phyloP scores from a whole-genome alignment of 2,113 vertebrate genomes.

The Pachycephala philippinensis region DNA sequence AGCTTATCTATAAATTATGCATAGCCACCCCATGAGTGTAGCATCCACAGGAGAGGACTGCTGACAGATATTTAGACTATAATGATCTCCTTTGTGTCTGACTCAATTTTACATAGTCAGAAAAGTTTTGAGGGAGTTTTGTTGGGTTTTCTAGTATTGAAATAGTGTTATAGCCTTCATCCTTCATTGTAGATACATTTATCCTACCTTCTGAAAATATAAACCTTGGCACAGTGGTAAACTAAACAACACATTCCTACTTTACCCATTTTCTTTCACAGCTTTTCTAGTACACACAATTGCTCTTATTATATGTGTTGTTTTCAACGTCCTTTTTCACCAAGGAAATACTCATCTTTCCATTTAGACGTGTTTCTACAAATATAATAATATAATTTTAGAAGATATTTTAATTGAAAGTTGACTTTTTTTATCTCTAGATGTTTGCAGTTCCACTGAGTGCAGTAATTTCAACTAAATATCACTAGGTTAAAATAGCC shows the following conservation, averaged over 20 bases:
- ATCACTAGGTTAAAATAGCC: not conserved
- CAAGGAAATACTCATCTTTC: not conserved
- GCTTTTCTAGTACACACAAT: not conserved
- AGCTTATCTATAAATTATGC: not conserved
- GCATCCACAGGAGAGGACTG: not conserved
- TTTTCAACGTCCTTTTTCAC: not conserved
- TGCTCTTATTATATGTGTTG: not conserved
- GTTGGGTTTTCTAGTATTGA: not conserved
- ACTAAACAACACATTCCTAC: not conserved
- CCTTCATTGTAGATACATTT: not conserved
- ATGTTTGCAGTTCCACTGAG: not conserved
- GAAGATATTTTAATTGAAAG: not conserved
- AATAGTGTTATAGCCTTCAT: not conserved
- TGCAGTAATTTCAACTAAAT: not conserved
- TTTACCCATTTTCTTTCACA: not conserved
- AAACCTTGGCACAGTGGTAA: not conserved
- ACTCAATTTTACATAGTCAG: not conserved
- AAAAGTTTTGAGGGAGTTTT: rapidly evolving
- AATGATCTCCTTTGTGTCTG: not conserved
- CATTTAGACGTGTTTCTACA: not conserved
- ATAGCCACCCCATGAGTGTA: not conserved
- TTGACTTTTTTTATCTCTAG: not conserved
- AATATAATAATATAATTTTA: not conserved
- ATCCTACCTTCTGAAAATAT: not conserved
- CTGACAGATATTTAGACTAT: not conserved